A percentile compares a stretch with the other conserved stretches of the same genome.
Conservation (phyloP, 2,113 vertebrate genomes). For the Malurus elegans region DNA sequence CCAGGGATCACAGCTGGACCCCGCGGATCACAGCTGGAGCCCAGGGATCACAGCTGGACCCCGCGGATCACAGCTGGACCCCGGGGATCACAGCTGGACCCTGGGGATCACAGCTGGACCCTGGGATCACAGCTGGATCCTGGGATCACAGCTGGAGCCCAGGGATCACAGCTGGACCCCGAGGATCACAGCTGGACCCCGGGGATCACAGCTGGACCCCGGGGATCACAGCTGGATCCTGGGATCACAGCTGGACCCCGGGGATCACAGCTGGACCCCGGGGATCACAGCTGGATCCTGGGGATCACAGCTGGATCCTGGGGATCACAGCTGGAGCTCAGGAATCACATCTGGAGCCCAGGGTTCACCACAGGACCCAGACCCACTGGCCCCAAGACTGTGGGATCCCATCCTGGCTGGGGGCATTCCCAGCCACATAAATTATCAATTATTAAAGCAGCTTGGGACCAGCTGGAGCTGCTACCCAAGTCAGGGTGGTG, state of each 20-base stretch:
- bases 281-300: not conserved
- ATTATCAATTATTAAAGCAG: not conserved
- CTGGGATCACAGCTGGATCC: not conserved
- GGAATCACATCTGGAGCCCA: accelerated
- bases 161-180: no score
- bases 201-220: accelerated
- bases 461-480: not conserved
- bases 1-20: not conserved
- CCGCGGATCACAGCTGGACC: not conserved
- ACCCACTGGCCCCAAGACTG: accelerated
- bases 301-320: no score
- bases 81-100: not conserved
- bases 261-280: accelerated
- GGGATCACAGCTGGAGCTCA: accelerated
- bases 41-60: not conserved
- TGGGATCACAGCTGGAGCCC: not conserved
- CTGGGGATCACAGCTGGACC: not conserved
- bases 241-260: not conserved
- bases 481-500: not conserved
- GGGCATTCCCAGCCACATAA: not conserved
- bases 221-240: not conserved
- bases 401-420: accelerated
- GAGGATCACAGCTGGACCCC: not conserved
- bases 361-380: not conserved
- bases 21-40: no score